These are phyloP conservation scores for Cariama cristata DNA, from an alignment of 2,113 vertebrate genomes.

Conservation along the genomic window DNA sequence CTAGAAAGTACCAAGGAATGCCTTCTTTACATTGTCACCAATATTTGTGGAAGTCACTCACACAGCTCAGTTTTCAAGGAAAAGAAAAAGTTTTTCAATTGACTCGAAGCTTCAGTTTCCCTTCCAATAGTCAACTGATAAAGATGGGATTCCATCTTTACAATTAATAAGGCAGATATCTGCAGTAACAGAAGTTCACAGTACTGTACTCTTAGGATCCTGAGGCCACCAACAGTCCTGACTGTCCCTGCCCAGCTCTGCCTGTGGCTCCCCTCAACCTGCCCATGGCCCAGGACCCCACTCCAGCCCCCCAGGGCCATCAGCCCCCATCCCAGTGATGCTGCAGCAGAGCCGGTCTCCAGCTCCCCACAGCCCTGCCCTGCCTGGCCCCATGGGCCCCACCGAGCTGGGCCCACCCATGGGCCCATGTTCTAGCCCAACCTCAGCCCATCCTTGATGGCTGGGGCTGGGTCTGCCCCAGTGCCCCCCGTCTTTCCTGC, in stretches of 20 bases:
- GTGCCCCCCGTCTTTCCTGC: rapidly evolving
- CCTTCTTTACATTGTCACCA: not conserved
- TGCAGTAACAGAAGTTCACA: not conserved
- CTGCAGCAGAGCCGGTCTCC: not conserved
- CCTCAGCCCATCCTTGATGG: not conserved
- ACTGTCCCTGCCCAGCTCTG: not conserved
- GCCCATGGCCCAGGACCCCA: not conserved
- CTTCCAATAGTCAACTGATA: not conserved
- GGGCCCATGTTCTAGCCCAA: rapidly evolving
- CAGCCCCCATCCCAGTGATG: not conserved
- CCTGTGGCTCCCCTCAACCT: rapidly evolving
- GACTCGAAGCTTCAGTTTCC: not conserved
- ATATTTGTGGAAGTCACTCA: not conserved
- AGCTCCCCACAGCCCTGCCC: not conserved
- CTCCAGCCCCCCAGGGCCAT: not conserved
- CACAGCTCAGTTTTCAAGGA: not conserved
- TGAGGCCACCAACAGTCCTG: not conserved
- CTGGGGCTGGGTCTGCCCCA: rapidly evolving
- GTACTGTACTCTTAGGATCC: not conserved
- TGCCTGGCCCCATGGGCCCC: not conserved
- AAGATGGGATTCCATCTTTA: not conserved
- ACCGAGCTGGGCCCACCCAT: rapidly evolving
- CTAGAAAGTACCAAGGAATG: not conserved
- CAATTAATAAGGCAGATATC: not conserved
- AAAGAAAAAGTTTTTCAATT: not conserved